A percentile compares a stretch with the other conserved stretches of the same genome.
Conservation (phyloP, 2,888 invertebrate species). For the Tanypteryx hageni region DNA sequence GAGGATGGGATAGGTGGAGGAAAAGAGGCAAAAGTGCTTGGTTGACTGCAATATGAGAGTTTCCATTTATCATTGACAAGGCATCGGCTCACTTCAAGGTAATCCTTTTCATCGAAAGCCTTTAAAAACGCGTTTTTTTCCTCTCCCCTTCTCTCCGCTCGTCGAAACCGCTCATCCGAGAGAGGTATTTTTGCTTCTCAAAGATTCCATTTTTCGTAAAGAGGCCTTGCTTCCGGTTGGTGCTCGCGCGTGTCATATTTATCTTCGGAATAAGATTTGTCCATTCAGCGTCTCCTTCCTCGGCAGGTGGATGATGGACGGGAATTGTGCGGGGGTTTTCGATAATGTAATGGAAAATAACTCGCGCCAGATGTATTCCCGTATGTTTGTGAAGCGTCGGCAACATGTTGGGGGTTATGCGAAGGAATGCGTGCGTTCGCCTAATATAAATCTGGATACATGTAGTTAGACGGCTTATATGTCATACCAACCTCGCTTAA, state of each 20-base stretch:
- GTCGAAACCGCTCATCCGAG: slow-evolving; percentile 37
- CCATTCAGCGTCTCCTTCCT: slow-evolving; percentile 48
- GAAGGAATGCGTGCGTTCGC: too few relatives aligned
- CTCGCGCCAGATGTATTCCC: slow-evolving; percentile 29
- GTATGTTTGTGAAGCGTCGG: neutral
- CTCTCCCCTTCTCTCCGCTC: neutral
- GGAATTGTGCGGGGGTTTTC: neutral
- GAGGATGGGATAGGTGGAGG: neutral
- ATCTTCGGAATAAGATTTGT: slow-evolving; percentile 55
- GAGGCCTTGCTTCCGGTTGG: neutral
- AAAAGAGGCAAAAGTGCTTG: neutral
- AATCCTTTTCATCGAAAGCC: slow-evolving; percentile 29
- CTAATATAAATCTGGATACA: too few relatives aligned
- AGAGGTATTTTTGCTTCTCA: slow-evolving; percentile 48
- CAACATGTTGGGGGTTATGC: neutral
- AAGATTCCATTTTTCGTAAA: slow-evolving; percentile 42
- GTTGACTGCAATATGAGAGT: slow-evolving; percentile 25
- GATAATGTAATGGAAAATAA: slow-evolving; percentile 4
- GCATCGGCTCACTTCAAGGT: neutral
- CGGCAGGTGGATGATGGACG: slow-evolving; percentile 39
- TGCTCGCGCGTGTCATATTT: slow-evolving; percentile 9
- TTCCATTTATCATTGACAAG: slow-evolving; percentile 51
- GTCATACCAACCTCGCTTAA: too few relatives aligned
- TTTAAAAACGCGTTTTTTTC: slow-evolving; percentile 27
- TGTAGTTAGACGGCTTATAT: too few relatives aligned